Evolutionary conservation across 2,113 vertebrate genomes (phyloP), one percentile per base, ranked within the genome.

Genomic region (Pelecanus crispus): DNA sequence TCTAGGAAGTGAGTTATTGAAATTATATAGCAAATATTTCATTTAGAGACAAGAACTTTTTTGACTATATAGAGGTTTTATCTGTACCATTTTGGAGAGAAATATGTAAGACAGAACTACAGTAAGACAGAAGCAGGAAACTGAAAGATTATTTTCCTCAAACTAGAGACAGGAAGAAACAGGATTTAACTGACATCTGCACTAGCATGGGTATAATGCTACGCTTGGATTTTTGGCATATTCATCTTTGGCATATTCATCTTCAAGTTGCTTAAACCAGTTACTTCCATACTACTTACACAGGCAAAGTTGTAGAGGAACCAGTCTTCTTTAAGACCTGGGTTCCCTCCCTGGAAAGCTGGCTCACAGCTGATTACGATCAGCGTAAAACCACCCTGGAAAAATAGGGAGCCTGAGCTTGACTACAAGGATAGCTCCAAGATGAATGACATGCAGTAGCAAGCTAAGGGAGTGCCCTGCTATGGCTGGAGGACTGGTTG

Each of bases 371-470:
- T 96, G 85, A 74, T n/a, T 20, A 13, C 1, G 1, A 24, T 74
- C 13, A 28, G 17, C 26, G 29, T 44, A 13, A 82, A 82, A 21
- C 26, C 28, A 17, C 34, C 2, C 7, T 12, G 24, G n/a, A 36
- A 55, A 44, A 80, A 36, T 0, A n/a, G 22, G 71, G 58, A 70
- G 62, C 74, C 86, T 66, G 79, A 40, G 58, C 2, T 1, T 19
- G 5, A 0, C 26, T 24, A 1, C 4, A 2, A 5, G 66, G 1
- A 1, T 0, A 20, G 62, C 7, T n/a, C 24, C 4, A 2, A 2
- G 32, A 1, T 2, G 17, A 2, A 1, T 2, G 17, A 2, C 0
- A 1, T 1, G 32, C 4, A 1, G 4, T 5, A 9, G 24, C 0
- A 2, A 29, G 56, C 38, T n/a, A 3, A 4, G 2, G 66, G 42